Conservation (phyloP, 2,113 vertebrate species). For the Nasalis larvatus region DNA sequence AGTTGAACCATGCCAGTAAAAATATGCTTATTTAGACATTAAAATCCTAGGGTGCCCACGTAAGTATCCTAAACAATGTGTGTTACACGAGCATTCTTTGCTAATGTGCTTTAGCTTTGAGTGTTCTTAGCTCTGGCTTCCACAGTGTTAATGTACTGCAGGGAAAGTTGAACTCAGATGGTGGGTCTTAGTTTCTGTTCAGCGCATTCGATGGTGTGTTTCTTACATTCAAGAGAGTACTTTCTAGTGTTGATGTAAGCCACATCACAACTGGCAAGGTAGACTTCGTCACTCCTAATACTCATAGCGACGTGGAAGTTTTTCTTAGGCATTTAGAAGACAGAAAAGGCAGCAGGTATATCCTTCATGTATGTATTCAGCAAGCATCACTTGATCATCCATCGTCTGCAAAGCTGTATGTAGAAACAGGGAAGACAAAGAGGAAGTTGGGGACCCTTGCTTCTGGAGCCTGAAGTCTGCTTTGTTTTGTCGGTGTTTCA, state of each 20-base stretch:
- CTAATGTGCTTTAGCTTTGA: neutral
- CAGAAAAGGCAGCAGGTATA: neutral
- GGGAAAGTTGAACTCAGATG: neutral
- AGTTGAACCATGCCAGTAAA: conserved; percentile 37
- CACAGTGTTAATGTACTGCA: neutral
- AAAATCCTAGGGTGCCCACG: conserved; percentile 13
- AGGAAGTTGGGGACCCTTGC: neutral
- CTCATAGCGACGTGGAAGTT: neutral
- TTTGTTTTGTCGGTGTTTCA: neutral
- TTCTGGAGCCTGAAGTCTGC: neutral
- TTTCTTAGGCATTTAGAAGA: neutral
- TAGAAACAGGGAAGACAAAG: neutral
- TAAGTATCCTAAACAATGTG: neutral
- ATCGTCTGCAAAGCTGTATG: neutral
- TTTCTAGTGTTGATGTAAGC: neutral
- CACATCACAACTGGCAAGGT: neutral
- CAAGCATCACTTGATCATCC: neutral
- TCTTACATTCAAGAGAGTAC: neutral
- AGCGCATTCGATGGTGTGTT: neutral
- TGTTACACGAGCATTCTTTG: neutral
- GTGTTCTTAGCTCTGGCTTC: neutral
- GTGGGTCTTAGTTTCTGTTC: neutral
- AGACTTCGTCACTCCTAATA: neutral
- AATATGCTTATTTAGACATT: conserved; percentile 46
- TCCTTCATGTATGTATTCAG: neutral